Percentiles rank a stretch among this genome's conserved stretches.
Conservation (phyloP, 2,113 vertebrate species). For the Otus sunia region DNA sequence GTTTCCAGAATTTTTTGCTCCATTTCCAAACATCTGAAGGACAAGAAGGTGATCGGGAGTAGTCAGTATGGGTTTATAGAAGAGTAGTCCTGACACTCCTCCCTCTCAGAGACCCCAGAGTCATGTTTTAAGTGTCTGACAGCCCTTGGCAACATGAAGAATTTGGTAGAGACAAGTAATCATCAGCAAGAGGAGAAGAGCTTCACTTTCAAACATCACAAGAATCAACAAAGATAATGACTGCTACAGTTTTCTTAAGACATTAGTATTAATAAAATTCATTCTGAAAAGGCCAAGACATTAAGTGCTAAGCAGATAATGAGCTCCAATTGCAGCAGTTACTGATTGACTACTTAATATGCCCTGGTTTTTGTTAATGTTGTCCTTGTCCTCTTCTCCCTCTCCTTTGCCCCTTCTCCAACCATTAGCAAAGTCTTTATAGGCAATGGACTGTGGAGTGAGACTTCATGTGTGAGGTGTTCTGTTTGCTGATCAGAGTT, state of each 20-base stretch:
- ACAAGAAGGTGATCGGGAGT: neutral
- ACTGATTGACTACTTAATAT: conserved; percentile 1
- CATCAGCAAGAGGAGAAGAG: neutral
- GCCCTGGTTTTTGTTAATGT: neutral
- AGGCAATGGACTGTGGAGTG: neutral
- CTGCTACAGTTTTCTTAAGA: neutral
- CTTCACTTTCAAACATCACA: neutral
- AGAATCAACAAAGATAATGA: neutral
- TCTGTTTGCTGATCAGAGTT: neutral
- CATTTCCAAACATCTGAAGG: neutral
- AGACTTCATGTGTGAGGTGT: neutral
- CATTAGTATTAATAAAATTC: conserved; percentile 43
- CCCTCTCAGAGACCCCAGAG: neutral
- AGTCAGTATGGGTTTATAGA: neutral
- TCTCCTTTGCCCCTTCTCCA: neutral
- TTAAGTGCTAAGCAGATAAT: conserved; percentile 43
- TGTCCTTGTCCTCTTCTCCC: neutral
- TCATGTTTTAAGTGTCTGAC: neutral
- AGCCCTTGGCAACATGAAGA: neutral
- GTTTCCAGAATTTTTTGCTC: neutral
- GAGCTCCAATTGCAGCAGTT: conserved; percentile 55
- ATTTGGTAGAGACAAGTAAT: neutral
- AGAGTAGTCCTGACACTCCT: neutral
- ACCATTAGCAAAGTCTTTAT: neutral
- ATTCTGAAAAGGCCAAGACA: conserved; percentile 37